Percentiles rank a stretch among this genome's conserved stretches.
Conservation (phyloP, 2,888 invertebrate species). For the Drosophila austrosaltans region DNA sequence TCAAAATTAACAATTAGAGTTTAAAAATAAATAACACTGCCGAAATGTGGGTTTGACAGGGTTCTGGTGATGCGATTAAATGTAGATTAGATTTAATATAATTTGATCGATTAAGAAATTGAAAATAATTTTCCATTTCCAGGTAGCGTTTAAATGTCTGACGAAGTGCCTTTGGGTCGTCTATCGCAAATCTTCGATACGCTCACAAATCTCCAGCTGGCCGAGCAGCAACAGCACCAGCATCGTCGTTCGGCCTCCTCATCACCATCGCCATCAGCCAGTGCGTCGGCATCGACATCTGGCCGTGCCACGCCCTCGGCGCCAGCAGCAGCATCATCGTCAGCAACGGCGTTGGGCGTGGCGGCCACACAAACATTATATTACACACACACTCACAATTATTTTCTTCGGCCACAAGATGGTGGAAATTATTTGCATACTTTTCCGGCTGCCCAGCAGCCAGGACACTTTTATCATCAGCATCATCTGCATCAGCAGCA, state of each 20-base stretch:
- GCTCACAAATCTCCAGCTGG: slow-evolving; percentile 89
- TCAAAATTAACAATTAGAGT: background rate
- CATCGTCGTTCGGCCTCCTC: slow-evolving; percentile 27
- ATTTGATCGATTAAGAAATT: no score
- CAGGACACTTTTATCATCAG: slow-evolving; percentile 55
- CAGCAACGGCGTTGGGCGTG: slow-evolving; percentile 52
- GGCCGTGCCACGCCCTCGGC: slow-evolving; percentile 76
- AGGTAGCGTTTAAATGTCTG: slow-evolving; percentile 84
- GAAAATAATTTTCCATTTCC: background rate
- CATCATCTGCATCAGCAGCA: slow-evolving; percentile 55
- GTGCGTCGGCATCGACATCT: slow-evolving; percentile 54
- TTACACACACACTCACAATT: slow-evolving; percentile 70
- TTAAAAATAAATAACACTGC: background rate
- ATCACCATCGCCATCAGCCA: slow-evolving; percentile 51
- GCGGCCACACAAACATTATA: slow-evolving; percentile 60
- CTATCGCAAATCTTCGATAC: slow-evolving; percentile 93
- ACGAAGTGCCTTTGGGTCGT: slow-evolving; percentile 88
- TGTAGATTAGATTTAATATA: no score
- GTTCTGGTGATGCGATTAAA: background rate
- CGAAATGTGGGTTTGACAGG: background rate
- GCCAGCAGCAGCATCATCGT: slow-evolving; percentile 68
- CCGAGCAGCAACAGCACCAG: slow-evolving; percentile 85
- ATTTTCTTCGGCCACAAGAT: slow-evolving; percentile 75
- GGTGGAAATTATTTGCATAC: slow-evolving; percentile 77
- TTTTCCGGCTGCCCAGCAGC: slow-evolving; percentile 80